Conservation (phyloP, 2,113 vertebrate genomes). For the Globicephala melas region DNA sequence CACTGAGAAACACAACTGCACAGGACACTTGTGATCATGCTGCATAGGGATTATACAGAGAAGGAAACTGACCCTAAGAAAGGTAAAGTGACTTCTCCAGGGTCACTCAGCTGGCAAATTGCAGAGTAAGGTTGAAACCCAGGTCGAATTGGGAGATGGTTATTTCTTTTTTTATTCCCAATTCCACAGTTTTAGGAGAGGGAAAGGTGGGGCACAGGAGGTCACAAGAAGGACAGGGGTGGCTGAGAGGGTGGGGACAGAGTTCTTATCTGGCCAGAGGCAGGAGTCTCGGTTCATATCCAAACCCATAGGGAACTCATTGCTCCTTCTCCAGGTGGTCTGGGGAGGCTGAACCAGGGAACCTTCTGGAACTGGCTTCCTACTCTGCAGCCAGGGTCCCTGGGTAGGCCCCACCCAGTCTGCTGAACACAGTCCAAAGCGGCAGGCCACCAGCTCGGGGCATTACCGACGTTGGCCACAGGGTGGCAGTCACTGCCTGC, state of each 20-base stretch:
- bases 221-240: not conserved
- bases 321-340: not conserved
- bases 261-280: not conserved
- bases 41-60: not conserved
- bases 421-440: not conserved
- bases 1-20: not conserved
- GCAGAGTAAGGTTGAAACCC: not conserved
- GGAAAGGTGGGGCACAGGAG: not conserved
- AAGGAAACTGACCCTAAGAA: not conserved
- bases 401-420: not conserved
- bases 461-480: not conserved
- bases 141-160: not conserved
- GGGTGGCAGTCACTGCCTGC: conserved; percentile 27
- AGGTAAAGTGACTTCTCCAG: not conserved
- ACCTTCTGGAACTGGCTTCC: not conserved
- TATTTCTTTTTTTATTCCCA: not conserved
- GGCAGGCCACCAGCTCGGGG: accelerated
- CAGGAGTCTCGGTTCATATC: not conserved
- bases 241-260: not conserved
- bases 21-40: accelerated
- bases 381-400: not conserved
- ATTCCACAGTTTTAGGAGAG: not conserved
- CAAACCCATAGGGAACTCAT: not conserved
- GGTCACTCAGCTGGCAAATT: not conserved
- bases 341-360: not conserved